These are phyloP conservation scores for Conger conger DNA, from an alignment of 2,113 vertebrate genomes.

Conservation along the genomic window DNA sequence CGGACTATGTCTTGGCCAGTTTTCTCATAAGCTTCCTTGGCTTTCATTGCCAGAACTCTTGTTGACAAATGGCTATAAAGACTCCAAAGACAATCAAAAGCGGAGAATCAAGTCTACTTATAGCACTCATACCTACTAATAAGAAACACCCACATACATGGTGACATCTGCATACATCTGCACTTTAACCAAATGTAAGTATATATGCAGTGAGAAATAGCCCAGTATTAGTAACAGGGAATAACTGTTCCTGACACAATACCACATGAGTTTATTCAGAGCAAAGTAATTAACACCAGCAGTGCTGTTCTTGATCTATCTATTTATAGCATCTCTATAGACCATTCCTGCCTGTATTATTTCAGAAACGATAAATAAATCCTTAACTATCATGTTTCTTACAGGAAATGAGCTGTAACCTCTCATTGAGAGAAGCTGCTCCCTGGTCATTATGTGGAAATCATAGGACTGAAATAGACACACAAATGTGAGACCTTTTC, in stretches of 20 bases:
- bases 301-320: constrained; percentile 38
- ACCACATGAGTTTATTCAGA: constrained; percentile 32
- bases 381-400: constrained; percentile 15
- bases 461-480: constrained; percentile 23
- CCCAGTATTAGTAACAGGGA: neutral
- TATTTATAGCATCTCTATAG: constrained; percentile 33
- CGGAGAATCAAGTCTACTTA: too few relatives aligned
- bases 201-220: too few relatives aligned
- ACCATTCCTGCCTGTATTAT: constrained; percentile 11
- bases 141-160: too few relatives aligned
- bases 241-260: neutral
- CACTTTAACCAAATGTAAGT: too few relatives aligned
- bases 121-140: too few relatives aligned
- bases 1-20: too few relatives aligned
- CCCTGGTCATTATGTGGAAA: constrained; percentile 30
- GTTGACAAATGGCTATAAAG: too few relatives aligned
- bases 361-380: neutral
- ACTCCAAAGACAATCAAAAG: too few relatives aligned
- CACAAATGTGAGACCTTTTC: constrained; percentile 44
- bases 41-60: too few relatives aligned
- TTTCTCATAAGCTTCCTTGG: too few relatives aligned
- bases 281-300: constrained; percentile 27
- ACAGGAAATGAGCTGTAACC: constrained; percentile 42
- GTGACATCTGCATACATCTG: too few relatives aligned
- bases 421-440: constrained; percentile 39